Base-by-base conservation (phyloP, 2,113 vertebrate genomes). In the Percopsis transmontana region DNA sequence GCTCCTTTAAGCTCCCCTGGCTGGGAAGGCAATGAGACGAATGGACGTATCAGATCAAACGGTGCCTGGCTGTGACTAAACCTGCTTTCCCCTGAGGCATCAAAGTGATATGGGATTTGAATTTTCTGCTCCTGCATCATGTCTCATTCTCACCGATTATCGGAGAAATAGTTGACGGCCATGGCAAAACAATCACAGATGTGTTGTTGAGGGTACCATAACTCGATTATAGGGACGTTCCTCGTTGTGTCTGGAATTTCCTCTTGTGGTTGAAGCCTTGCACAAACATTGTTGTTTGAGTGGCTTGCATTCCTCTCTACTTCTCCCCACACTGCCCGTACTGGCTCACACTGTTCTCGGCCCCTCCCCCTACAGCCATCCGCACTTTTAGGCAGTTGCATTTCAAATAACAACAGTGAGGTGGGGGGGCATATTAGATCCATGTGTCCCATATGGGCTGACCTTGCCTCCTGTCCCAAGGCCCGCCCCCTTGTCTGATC, bases 11-110 rank as follows among this genome's bases (percentile, higher is more conserved):
- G 71, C 76, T 77, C 72, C 45, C 11, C 60, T 76, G 77, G 73
- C 66, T 64, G 65, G 41, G 47, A 65, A 72, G 58, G 57, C 72
- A 57, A 75, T 62, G 42, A 87, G 77, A 82, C n/a, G 53, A 86
- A 84, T 70, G 84, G 77, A 83, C 74, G 66, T 12, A 81, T 58
- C 64, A 83, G 82, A 90, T 90, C 87, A 87, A 85, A 88, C 76
- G 59, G 63, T 76, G 64, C 55, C 74, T 63, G 64, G 62, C 82
- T 82, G 84, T 70, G 72, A 83, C 82, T 85, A 79, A 87, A 81
- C 83, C 80, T 76, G 70, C 82, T 86, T 84, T 79, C 59, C 82
- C 79, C 57, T 64, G 70, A 76, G 74, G 83, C 80, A 81, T 85
- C 62, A 80, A 74, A 75, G 75, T 54, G 73, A 80, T 88, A 84